Evolutionary conservation across 2,797 vertebrate species (phyloP), one percentile per base, ranked within the genome.

Genomic region (Apogon talboti): DNA sequence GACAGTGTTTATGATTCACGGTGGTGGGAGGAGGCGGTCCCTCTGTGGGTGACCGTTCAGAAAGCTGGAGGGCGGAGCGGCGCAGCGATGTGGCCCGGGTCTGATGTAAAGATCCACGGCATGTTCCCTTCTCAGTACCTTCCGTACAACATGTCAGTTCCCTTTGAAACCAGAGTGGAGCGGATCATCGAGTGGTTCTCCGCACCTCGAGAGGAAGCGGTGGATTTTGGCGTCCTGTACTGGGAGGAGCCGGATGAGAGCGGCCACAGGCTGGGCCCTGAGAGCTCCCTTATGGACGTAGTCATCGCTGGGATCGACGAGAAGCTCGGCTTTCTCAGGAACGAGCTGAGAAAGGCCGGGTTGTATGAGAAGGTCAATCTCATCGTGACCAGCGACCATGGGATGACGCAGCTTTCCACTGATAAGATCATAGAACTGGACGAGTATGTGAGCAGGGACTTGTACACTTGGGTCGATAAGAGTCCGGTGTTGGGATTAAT

Each of bases 41-140:
- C 97, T 0, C 90, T 98, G 65, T 98, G 97, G 97, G 89, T 97
- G 62, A 95, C 93, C 0, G 90, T 96, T 77, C 96, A 96, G 89
- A 95, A 82, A 24, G 91, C 93, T 6, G 97, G 96, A 47, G 84
- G 92, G 16, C 90, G 81, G 8, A 97, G 94, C 0, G 96, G 95
- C 0, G 95, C 96, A 0, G 96, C 95, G 0, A 97, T 97, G 96
- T 98, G 97, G 97, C 97, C 97, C 0, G 97, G 96, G 45, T 91
- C 95, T 0, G 96, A 98, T 7, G 95, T 98, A 33, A 91, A 92
- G 82, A 97, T 98, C 80, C 94, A 94, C 0, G 91, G 92, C 58
- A 68, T 59, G 28, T 94, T 91, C 71, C 95, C 96, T 11, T 93
- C 92, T 0, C 78, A 84, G 40, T 97, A 94, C 63, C 90, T 96